These are phyloP conservation scores for Brachynemurus nebulosus DNA, from an alignment of 2,888 invertebrate species.

Conservation along the genomic window DNA sequence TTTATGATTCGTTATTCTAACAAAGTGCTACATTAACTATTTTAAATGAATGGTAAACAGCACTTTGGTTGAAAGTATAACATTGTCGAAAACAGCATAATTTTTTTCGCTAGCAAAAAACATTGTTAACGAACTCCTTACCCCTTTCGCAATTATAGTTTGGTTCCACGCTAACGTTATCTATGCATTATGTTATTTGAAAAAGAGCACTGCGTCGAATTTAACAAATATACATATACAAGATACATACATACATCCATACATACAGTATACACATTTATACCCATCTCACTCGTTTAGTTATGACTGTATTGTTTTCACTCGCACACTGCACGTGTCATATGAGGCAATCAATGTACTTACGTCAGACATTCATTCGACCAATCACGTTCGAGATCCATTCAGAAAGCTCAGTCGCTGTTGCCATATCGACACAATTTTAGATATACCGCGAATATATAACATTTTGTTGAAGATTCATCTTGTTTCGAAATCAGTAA, in stretches of 20 bases:
- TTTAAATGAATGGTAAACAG: too few species aligned
- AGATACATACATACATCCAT: constrained; percentile 2
- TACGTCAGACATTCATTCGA: constrained; percentile 47
- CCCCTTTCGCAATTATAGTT: too few species aligned
- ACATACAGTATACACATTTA: background rate
- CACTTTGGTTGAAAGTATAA: too few species aligned
- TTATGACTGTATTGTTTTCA: background rate
- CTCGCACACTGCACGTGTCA: constrained; percentile 32
- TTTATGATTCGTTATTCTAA: too few species aligned
- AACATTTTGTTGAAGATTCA: constrained; percentile 8
- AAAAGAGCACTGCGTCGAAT: background rate
- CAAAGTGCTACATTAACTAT: too few species aligned
- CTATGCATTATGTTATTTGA: too few species aligned
- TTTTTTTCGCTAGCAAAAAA: too few species aligned
- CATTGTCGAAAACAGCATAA: too few species aligned
- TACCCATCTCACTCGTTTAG: too few species aligned
- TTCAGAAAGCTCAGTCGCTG: constrained; percentile 39
- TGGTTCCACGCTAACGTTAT: too few species aligned
- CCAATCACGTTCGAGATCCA: constrained; percentile 52
- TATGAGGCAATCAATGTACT: constrained; percentile 53
- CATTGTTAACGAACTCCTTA: too few species aligned
- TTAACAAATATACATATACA: background rate
- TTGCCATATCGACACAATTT: constrained; percentile 19
- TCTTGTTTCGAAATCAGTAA: constrained; percentile 7
- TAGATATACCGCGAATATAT: constrained; percentile 1